Conservation (phyloP, 2,888 invertebrate species). For the Patella caerulea region DNA sequence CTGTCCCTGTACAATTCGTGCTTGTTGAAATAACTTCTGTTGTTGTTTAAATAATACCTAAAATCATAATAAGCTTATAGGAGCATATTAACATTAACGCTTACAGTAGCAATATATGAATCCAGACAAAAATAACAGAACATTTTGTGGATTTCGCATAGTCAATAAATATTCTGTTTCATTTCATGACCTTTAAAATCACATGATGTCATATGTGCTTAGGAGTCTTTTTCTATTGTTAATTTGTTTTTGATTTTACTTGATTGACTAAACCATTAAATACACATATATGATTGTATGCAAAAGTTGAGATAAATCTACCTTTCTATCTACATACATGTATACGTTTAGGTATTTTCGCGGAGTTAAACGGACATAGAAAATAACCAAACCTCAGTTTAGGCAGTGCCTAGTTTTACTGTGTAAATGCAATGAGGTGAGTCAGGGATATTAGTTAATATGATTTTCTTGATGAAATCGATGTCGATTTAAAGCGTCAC, state of each 20-base stretch:
- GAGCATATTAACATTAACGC: not conserved
- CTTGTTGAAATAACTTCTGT: constrained; percentile 68
- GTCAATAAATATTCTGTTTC: not conserved
- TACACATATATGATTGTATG: not conserved
- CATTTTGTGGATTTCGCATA: too few relatives aligned
- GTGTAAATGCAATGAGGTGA: too few relatives aligned
- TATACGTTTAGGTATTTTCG: too few relatives aligned
- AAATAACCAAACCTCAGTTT: too few relatives aligned
- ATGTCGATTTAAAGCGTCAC: too few relatives aligned
- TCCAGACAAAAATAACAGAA: too few relatives aligned
- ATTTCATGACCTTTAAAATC: not conserved
- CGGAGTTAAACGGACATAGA: too few relatives aligned
- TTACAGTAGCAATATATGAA: not conserved
- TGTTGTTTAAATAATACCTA: constrained; percentile 67
- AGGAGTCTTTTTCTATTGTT: too few relatives aligned
- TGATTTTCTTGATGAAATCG: too few relatives aligned
- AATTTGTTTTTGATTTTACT: too few relatives aligned
- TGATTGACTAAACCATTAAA: not conserved
- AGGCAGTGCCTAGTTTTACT: too few relatives aligned
- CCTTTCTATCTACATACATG: too few relatives aligned
- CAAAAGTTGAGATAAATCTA: not conserved
- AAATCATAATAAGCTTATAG: constrained; percentile 15
- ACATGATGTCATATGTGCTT: not conserved
- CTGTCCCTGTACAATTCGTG: constrained; percentile 65
- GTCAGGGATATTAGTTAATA: not conserved